Conservation (phyloP, 2,113 vertebrate genomes). For the Burhinus oedicnemus region DNA sequence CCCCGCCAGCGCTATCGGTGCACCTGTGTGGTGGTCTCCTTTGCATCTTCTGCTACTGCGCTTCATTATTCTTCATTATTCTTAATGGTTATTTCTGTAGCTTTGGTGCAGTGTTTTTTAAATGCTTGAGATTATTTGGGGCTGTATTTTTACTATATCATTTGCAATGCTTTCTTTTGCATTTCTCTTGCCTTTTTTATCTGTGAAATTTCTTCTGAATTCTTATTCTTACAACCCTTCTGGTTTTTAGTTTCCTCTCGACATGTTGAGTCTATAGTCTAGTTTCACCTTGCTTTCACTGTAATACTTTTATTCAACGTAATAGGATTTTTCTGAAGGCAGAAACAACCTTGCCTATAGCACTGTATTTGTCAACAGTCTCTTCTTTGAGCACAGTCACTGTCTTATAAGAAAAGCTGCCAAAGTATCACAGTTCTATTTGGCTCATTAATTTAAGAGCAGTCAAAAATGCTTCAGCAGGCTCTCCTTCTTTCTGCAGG, state of each 20-base stretch:
- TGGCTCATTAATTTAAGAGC: neutral
- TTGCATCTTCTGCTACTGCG: neutral
- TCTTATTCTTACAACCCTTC: neutral
- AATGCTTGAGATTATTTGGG: neutral
- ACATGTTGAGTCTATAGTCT: neutral
- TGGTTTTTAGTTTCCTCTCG: neutral
- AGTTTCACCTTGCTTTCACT: neutral
- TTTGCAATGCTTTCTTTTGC: neutral
- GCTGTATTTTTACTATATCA: neutral
- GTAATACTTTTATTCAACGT: neutral
- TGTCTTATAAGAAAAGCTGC: neutral
- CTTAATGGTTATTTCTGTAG: neutral
- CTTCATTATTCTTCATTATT: neutral
- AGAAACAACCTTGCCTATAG: neutral
- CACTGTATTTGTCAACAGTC: neutral
- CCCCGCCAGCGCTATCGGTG: rapidly evolving
- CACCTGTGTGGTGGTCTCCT: neutral
- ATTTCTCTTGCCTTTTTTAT: neutral
- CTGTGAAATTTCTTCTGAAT: neutral
- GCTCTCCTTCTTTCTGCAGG: neutral
- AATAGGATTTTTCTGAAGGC: neutral
- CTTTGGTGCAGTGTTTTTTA: neutral
- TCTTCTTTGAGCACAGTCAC: neutral
- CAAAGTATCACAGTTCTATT: neutral
- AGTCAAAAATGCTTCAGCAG: neutral